These are phyloP conservation scores for Xerus rutilus DNA, from an alignment of 2,797 vertebrate genomes.

Conservation along the genomic window DNA sequence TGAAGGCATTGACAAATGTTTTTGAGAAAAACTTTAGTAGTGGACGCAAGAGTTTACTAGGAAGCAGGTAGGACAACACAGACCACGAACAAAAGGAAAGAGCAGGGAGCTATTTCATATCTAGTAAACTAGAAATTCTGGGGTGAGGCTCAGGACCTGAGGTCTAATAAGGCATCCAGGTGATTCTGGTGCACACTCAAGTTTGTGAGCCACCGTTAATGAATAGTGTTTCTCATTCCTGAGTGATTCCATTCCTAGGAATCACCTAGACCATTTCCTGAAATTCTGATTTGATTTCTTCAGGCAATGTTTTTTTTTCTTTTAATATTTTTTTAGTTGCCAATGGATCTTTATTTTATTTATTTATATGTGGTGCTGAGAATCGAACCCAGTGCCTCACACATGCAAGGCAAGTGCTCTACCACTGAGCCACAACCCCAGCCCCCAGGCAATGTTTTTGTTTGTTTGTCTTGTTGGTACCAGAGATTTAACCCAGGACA, in stretches of 20 bases:
- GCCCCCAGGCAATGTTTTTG: too few relatives aligned
- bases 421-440: too few relatives aligned
- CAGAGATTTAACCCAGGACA: too few relatives aligned
- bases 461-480: too few relatives aligned
- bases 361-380: too few relatives aligned
- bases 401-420: too few relatives aligned
- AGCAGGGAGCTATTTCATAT: not conserved
- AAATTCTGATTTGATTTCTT: not conserved
- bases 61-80: not conserved
- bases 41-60: not conserved
- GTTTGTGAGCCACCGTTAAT: not conserved
- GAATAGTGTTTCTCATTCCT: not conserved
- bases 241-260: too few relatives aligned
- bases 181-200: not conserved
- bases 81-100: not conserved
- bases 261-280: not conserved
- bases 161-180: not conserved
- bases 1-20: not conserved
- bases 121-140: not conserved
- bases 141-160: not conserved
- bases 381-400: too few relatives aligned
- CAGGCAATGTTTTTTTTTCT: too few relatives aligned
- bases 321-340: too few relatives aligned
- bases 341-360: too few relatives aligned
- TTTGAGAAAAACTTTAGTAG: not conserved